Conservation (phyloP, 1,140 invertebrate species). For the Dendrolimus punctatus region DNA sequence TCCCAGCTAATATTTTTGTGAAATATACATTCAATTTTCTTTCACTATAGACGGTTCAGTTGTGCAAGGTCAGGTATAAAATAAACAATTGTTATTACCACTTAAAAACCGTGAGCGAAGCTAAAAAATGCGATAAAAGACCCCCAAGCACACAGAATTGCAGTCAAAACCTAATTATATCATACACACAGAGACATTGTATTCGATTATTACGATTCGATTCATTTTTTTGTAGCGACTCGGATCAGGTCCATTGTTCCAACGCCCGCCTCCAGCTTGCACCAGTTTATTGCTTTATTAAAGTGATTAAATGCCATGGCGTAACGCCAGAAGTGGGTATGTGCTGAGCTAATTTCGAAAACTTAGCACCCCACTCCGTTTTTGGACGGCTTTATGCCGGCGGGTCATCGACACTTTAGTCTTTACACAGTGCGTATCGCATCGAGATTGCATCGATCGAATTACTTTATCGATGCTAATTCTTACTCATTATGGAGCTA, state of each 20-base stretch:
- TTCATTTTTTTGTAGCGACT: constrained; percentile 31
- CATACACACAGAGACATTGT: constrained; percentile 25
- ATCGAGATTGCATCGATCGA: too few species aligned
- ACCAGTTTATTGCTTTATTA: constrained; percentile 35
- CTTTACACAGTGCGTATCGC: constrained; percentile 14
- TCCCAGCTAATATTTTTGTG: too few species aligned
- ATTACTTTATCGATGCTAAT: too few species aligned
- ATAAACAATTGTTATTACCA: too few species aligned
- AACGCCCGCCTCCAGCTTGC: constrained; percentile 16
- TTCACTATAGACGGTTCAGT: too few species aligned
- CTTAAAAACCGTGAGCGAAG: too few species aligned
- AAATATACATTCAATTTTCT: too few species aligned
- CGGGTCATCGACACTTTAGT: constrained; percentile 18
- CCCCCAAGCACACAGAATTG: too few species aligned
- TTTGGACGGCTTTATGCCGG: constrained; percentile 16
- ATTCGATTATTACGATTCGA: constrained; percentile 24
- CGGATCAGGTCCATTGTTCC: constrained; percentile 32
- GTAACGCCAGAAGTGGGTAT: constrained; percentile 27
- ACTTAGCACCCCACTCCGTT: constrained; percentile 20
- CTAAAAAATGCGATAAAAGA: too few species aligned
- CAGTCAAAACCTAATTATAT: constrained; percentile 24
- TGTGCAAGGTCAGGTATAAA: too few species aligned
- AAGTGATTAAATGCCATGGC: constrained; percentile 41
- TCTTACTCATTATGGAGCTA: too few species aligned
- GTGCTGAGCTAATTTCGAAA: constrained; percentile 30